Conservation (phyloP, 2,888 invertebrate species). For the Amphiduros pacificus region DNA sequence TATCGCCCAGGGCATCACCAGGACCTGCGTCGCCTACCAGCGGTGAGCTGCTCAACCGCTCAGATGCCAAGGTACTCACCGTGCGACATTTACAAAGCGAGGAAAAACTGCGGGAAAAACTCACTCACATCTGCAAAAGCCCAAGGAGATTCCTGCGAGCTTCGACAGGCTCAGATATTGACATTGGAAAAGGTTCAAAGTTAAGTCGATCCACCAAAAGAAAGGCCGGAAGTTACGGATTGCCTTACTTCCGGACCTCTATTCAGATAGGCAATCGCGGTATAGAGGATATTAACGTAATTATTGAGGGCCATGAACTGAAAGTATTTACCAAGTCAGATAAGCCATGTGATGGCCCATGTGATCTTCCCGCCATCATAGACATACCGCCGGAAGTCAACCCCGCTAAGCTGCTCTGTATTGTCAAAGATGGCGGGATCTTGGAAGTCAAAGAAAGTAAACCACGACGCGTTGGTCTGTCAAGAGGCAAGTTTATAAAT, state of each 20-base stretch:
- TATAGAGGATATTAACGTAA: constrained; percentile 9
- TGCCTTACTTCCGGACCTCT: constrained; percentile 3
- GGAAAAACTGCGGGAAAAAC: constrained; percentile 17
- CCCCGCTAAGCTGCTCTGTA: constrained; percentile 11
- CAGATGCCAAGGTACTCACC: constrained; percentile 3
- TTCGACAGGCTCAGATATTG: not conserved
- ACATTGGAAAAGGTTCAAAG: not conserved
- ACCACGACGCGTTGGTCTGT: not conserved
- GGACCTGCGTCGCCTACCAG: not conserved
- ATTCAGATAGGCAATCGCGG: constrained; percentile 10
- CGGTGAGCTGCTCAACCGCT: not conserved
- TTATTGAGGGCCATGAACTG: constrained; percentile 11
- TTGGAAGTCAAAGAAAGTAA: constrained; percentile 15
- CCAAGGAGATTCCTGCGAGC: constrained; percentile 2
- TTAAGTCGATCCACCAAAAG: not conserved
- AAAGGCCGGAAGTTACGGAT: not conserved
- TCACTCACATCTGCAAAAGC: constrained; percentile 13
- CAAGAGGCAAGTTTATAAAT: not conserved
- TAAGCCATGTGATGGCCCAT: not conserved
- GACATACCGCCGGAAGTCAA: constrained; percentile 8
- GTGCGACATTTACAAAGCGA: constrained; percentile 18
- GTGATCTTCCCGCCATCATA: constrained; percentile 2
- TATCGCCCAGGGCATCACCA: not conserved
- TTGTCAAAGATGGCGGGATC: constrained; percentile 11
- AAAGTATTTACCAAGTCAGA: constrained; percentile 8